Percentiles rank a stretch among this genome's conserved stretches.
These are phyloP conservation scores for Pemphredon lugubris DNA, from an alignment of 2,888 invertebrate species.

Conservation along the genomic window DNA sequence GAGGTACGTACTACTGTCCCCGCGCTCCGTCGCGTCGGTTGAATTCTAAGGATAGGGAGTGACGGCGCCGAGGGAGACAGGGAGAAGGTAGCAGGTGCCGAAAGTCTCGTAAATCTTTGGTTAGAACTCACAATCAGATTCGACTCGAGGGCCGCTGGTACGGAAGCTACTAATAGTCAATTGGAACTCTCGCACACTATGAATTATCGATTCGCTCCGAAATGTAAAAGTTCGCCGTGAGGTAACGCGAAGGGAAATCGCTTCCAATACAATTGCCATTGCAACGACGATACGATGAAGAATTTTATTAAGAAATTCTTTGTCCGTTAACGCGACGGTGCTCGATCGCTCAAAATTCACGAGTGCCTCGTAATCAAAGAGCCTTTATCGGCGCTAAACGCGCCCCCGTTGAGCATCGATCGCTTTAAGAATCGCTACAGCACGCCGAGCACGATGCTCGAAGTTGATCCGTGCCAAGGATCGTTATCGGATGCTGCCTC, in stretches of 20 bases:
- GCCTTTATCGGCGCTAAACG: background rate
- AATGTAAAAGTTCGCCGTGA: background rate
- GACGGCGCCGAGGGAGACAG: constrained; percentile 14
- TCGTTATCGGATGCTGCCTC: background rate
- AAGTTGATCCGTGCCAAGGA: constrained; percentile 6
- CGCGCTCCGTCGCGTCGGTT: background rate
- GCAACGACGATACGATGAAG: too few species aligned
- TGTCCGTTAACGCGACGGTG: too few species aligned
- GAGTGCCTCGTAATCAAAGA: background rate
- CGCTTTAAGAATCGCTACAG: constrained; percentile 1
- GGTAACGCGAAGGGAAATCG: too few species aligned
- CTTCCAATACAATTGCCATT: too few species aligned
- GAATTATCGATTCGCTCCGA: too few species aligned
- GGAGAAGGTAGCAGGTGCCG: constrained; percentile 56
- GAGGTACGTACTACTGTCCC: background rate
- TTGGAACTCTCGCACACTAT: too few species aligned
- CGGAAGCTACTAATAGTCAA: constrained; percentile 43
- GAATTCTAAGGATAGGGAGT: too few species aligned
- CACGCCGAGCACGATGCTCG: background rate
- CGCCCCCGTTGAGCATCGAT: background rate
- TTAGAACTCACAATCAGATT: constrained; percentile 45
- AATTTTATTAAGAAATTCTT: too few species aligned
- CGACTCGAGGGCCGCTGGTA: constrained; percentile 14
- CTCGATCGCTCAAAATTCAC: constrained; percentile 8
- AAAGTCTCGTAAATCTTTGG: constrained; percentile 55